phyloP scores from a whole-genome alignment of 1,140 invertebrate genomes.

The Oedothorax gibbosus region DNA sequence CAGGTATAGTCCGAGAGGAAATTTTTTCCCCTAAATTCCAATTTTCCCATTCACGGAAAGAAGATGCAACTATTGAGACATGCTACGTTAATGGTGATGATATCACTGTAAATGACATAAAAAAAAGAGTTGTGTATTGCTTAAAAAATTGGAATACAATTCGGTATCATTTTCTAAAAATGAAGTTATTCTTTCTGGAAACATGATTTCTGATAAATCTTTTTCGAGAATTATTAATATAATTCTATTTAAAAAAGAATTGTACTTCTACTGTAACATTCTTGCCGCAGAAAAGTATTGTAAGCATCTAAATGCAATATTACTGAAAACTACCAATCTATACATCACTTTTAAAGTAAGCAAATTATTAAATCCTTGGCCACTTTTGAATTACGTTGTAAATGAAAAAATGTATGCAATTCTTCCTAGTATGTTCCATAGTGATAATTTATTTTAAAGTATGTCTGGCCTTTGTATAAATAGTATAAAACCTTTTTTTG shows the following conservation, averaged over 20 bases:
- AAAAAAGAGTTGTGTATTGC: neutral
- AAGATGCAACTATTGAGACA: neutral
- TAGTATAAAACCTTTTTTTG: too few relatives aligned
- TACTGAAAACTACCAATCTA: neutral
- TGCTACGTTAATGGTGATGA: conserved; percentile 8
- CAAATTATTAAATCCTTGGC: conserved; percentile 6
- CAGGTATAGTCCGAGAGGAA: neutral
- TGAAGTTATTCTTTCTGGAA: neutral
- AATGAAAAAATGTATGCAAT: too few relatives aligned
- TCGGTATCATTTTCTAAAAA: neutral
- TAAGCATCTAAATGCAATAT: neutral
- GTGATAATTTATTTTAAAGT: too few relatives aligned
- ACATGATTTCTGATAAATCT: conserved; percentile 1
- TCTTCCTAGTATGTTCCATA: too few relatives aligned
- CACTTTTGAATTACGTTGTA: too few relatives aligned
- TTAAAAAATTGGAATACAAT: neutral
- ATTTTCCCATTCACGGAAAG: neutral
- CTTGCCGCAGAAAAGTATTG: neutral
- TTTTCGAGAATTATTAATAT: conserved; percentile 6
- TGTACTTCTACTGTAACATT: neutral
- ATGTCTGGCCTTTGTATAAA: too few relatives aligned
- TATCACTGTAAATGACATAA: conserved; percentile 2
- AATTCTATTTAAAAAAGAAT: neutral
- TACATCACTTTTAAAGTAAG: conserved; percentile 11
- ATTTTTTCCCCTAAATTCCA: neutral